phyloP scores from a whole-genome alignment of 2,797 vertebrate genomes.

The Chrosomus eos region DNA sequence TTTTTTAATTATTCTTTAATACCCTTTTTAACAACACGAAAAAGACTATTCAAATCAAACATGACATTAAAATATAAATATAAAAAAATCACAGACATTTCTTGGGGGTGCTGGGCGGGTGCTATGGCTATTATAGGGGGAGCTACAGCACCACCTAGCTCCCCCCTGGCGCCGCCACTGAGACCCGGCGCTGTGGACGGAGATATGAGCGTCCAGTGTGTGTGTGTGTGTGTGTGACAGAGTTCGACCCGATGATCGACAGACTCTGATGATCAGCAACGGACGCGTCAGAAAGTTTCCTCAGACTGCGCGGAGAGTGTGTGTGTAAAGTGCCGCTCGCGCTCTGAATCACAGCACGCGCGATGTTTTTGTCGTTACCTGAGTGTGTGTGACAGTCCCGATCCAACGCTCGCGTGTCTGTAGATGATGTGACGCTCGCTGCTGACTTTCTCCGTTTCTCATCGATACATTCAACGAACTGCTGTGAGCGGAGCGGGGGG shows the following conservation, averaged over 20 bases:
- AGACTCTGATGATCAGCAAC: background rate
- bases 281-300: background rate
- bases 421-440: background rate
- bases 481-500: conserved; percentile 44
- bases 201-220: too few relatives aligned
- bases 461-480: conserved; percentile 53
- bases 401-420: background rate
- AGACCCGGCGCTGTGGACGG: background rate
- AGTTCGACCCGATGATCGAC: background rate
- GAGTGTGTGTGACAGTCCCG: background rate
- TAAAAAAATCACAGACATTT: too few relatives aligned
- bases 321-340: background rate
- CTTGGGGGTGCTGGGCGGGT: too few relatives aligned
- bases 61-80: too few relatives aligned
- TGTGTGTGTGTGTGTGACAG: too few relatives aligned
- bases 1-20: too few relatives aligned
- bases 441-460: conserved; percentile 51
- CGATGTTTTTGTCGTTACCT: background rate
- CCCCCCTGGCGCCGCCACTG: too few relatives aligned
- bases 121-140: too few relatives aligned
- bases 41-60: too few relatives aligned
- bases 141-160: too few relatives aligned
- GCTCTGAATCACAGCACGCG: rapidly evolving
- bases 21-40: too few relatives aligned
- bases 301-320: background rate